Evolutionary conservation across 2,888 invertebrate genomes (phyloP), one percentile per base, ranked within the genome.

Genomic region (Tachina grossa): DNA sequence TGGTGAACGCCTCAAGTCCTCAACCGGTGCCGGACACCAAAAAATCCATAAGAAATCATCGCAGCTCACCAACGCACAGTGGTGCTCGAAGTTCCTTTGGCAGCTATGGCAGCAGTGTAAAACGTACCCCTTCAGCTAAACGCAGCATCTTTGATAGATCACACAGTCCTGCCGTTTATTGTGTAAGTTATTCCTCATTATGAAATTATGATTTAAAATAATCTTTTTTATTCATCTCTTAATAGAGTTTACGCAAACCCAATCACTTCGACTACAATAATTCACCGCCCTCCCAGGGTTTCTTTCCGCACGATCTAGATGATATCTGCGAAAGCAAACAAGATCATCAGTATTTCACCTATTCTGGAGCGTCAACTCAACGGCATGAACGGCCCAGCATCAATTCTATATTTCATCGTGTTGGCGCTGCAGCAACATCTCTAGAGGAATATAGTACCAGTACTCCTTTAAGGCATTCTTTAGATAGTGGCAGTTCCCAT

Each of bases 311-410:
- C 80, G 93, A 93, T 90, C 91, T 93, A 86, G 92, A 93, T 85
- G 93, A 93, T 81, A 93, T 93, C 47, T 92, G 90, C 85, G 93
- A 93, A 85, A 89, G 90, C 78, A 91, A 92, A 84, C 89, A 88
- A 55, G 93, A 93, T 89, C 92, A 92, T 88, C 92, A 92, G 90
- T 93, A 93, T 90, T 92, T 92, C 71, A 93, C 93, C n/a, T 90
- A 92, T 83, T 92, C 92, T 0, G 93, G 92, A 49, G 89, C 90
- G 68, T 90, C 88, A 43, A 88, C 87, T 39, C 87, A 89, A 63
- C 89, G 90, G 13, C 88, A 89, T 0, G 92, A 92, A 45, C 90
- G 92, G 13, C 91, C 93, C 69, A 90, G 91, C 14, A 92, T 93
- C 71, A 90, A 91, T 87, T 92, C 93, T 47, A 91, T 93, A 74